Conservation (phyloP, 2,113 vertebrate genomes). For the Lota lota region DNA sequence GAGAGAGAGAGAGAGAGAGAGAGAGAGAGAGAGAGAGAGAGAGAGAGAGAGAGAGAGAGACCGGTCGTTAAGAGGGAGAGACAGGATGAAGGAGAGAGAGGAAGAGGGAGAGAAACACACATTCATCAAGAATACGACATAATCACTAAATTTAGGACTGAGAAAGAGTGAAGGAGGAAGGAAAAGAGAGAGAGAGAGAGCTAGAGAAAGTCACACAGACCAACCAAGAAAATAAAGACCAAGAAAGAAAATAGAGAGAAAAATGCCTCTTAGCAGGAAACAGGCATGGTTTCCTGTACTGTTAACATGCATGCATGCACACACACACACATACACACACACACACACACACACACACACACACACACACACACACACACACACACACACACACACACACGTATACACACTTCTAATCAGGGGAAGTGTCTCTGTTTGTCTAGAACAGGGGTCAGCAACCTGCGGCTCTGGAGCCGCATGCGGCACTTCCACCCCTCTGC, state of each 20-base stretch:
- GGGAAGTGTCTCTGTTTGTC: slow-evolving; percentile 44
- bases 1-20: too few relatives aligned
- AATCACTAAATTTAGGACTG: too few relatives aligned
- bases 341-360: slow-evolving; percentile 15
- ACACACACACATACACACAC: slow-evolving; percentile 7
- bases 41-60: neutral
- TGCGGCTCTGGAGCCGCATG: too few relatives aligned
- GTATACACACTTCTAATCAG: slow-evolving; percentile 48
- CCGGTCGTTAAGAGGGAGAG: too few relatives aligned
- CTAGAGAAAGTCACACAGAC: neutral
- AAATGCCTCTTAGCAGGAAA: slow-evolving; percentile 60
- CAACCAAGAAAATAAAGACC: slow-evolving; percentile 10
- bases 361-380: slow-evolving; percentile 24
- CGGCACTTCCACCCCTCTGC: too few relatives aligned
- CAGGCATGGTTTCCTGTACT: slow-evolving; percentile 65
- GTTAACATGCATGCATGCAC: slow-evolving; percentile 33
- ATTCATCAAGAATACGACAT: slow-evolving; percentile 36
- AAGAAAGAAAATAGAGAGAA: neutral
- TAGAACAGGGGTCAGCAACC: too few relatives aligned
- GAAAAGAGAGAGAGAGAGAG: neutral
- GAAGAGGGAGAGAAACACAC: neutral
- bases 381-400: slow-evolving; percentile 29
- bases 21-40: neutral
- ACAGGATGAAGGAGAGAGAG: too few relatives aligned
- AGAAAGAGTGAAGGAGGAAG: neutral